Conservation (phyloP, 2,113 vertebrate genomes). For the Gobius niger region DNA sequence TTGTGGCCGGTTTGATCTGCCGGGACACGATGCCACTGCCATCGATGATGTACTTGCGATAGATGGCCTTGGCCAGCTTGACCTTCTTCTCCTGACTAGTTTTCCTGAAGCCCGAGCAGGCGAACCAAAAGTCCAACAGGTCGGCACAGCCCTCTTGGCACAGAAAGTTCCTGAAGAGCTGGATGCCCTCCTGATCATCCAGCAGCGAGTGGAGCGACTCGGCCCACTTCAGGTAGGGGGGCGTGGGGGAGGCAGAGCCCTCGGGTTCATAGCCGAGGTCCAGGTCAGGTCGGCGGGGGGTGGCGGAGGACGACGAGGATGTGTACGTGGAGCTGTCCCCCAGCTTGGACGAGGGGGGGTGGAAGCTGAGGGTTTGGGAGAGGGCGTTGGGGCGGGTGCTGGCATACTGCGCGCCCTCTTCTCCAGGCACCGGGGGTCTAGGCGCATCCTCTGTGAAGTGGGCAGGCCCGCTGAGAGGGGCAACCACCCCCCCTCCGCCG, state of each 20-base stretch:
- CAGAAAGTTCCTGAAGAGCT: conserved; percentile 91
- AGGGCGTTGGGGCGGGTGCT: conserved; percentile 68
- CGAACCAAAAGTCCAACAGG: conserved; percentile 97
- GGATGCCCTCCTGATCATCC: conserved; percentile 94
- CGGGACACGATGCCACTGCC: conserved; percentile 86
- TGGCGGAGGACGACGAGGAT: conserved; percentile 73
- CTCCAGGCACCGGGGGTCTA: conserved; percentile 92
- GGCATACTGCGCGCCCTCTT: conserved; percentile 85
- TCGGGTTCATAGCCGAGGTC: conserved; percentile 95
- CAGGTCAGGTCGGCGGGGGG: conserved; percentile 86
- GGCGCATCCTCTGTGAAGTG: conserved; percentile 96
- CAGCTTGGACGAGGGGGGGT: conserved; percentile 78
- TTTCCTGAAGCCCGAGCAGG: conserved; percentile 93
- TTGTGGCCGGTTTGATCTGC: conserved; percentile 90
- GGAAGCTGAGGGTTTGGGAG: conserved; percentile 65
- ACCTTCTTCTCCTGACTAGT: conserved; percentile 86
- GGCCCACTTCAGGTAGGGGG: conserved; percentile 92
- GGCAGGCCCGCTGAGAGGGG: conserved; percentile 56
- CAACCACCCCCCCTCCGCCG: conserved; percentile 71
- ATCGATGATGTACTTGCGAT: conserved; percentile 93
- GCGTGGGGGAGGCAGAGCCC: conserved; percentile 90
- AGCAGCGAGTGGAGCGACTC: conserved; percentile 92
- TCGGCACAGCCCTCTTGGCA: conserved; percentile 89
- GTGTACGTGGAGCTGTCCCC: conserved; percentile 79
- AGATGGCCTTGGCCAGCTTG: conserved; percentile 94